Percentiles rank a stretch among this genome's conserved stretches.
Evolutionary conservation across 2,888 invertebrate species (phyloP).

Genomic region (Ptycholaimellus sp.): DNA sequence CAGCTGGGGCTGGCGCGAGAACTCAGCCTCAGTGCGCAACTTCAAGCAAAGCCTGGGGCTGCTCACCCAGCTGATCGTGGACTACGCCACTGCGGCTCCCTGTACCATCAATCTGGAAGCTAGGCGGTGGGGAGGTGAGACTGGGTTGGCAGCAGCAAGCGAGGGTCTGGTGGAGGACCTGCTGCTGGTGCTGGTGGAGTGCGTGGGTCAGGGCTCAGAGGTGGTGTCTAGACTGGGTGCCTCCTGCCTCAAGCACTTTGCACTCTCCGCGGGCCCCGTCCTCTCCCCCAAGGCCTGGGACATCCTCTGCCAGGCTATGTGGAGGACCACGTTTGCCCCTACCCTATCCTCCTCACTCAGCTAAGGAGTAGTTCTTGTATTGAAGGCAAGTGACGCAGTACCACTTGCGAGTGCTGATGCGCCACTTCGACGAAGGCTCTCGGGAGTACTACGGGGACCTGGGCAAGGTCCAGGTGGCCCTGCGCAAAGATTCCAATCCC

Average conservation of each 20-base stretch:
- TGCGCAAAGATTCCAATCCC: constrained; percentile 56
- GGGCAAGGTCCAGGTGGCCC: constrained; percentile 61
- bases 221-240: constrained; percentile 68
- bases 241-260: constrained; percentile 46
- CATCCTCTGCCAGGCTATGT: constrained; percentile 45
- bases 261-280: constrained; percentile 48
- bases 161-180: constrained; percentile 47
- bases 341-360: too few species aligned
- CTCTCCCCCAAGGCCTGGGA: constrained; percentile 63
- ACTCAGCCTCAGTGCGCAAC: constrained; percentile 44
- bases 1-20: constrained; percentile 8
- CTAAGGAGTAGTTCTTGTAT: too few species aligned
- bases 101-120: constrained; percentile 32
- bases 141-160: too few species aligned
- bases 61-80: constrained; percentile 64
- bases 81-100: constrained; percentile 51
- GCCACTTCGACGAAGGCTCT: constrained; percentile 67
- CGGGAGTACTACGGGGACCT: constrained; percentile 51
- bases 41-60: constrained; percentile 82
- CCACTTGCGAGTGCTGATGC: constrained; percentile 59
- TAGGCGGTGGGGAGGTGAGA: not conserved
- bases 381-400: constrained; percentile 52
- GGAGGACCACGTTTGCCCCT: constrained; percentile 1
- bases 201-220: constrained; percentile 64
- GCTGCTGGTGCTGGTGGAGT: constrained; percentile 60